Evolutionary conservation across 2,888 invertebrate genomes (phyloP).

Genomic region (Pterobdella sp.): DNA sequence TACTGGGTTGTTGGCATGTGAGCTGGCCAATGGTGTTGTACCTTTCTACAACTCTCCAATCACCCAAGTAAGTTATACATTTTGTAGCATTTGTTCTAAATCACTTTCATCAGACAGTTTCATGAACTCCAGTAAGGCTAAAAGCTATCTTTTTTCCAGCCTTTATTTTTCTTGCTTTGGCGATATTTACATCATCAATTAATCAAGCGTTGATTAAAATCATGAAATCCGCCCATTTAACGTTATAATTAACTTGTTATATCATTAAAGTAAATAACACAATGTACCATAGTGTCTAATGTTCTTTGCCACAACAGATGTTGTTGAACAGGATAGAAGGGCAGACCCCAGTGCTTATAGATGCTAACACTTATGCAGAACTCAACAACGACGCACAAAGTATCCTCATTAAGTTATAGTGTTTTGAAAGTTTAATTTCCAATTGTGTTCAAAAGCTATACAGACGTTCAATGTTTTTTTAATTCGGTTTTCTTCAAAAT

Average conservation of each 20-base stretch:
- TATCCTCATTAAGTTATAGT: neutral
- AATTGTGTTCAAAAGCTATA: too few species aligned
- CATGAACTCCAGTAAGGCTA: neutral
- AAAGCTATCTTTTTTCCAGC: neutral
- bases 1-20: conserved; percentile 76
- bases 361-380: conserved; percentile 58
- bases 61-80: conserved; percentile 53
- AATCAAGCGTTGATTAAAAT: too few species aligned
- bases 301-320: too few species aligned
- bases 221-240: too few species aligned
- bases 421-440: too few species aligned
- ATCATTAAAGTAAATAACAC: too few species aligned
- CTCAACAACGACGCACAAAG: conserved; percentile 28
- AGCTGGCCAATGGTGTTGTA: conserved; percentile 77
- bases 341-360: conserved; percentile 50
- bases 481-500: too few species aligned
- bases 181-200: too few species aligned
- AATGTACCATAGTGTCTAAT: too few species aligned
- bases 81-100: neutral
- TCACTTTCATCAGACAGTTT: neutral
- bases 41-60: conserved; percentile 76
- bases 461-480: too few species aligned
- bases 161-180: too few species aligned
- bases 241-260: too few species aligned
- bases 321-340: conserved; percentile 80